phyloP scores from a whole-genome alignment of 1,140 invertebrate genomes.

The Branchinecta lynchi region DNA sequence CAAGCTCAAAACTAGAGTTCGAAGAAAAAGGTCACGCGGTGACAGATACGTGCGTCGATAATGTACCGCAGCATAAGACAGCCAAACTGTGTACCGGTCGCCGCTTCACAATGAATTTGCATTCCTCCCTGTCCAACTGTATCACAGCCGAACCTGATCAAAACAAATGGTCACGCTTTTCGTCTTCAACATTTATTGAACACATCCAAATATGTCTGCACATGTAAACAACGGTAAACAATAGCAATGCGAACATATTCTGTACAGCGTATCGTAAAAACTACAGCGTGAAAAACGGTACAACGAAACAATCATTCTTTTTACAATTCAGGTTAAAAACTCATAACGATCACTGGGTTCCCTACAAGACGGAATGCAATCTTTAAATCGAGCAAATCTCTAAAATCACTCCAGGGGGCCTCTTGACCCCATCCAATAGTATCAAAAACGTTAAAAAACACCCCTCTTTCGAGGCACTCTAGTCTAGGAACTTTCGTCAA shows the following conservation, averaged over 20 bases:
- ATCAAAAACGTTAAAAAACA: neutral
- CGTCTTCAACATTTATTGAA: constrained; percentile 5
- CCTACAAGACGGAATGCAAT: neutral
- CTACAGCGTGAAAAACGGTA: neutral
- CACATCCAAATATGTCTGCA: constrained; percentile 2
- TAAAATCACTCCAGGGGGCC: neutral
- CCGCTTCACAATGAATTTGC: too few species aligned
- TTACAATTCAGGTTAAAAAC: neutral
- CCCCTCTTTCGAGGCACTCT: neutral
- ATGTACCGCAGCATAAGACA: too few species aligned
- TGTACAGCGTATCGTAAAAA: constrained; percentile 5
- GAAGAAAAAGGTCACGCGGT: too few species aligned
- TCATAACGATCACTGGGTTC: neutral
- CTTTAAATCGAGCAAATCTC: neutral
- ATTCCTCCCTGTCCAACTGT: too few species aligned
- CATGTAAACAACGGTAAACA: constrained; percentile 6
- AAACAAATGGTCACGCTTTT: too few species aligned
- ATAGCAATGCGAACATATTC: neutral
- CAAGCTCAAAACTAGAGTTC: too few species aligned
- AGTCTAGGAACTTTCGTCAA: constrained; percentile 7
- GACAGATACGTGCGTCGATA: too few species aligned
- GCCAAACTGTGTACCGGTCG: too few species aligned
- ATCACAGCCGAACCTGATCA: too few species aligned
- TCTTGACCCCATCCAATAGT: neutral
- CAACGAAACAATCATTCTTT: neutral